Conservation (phyloP, 2,797 vertebrate genomes). For the Adelosebastes latens region DNA sequence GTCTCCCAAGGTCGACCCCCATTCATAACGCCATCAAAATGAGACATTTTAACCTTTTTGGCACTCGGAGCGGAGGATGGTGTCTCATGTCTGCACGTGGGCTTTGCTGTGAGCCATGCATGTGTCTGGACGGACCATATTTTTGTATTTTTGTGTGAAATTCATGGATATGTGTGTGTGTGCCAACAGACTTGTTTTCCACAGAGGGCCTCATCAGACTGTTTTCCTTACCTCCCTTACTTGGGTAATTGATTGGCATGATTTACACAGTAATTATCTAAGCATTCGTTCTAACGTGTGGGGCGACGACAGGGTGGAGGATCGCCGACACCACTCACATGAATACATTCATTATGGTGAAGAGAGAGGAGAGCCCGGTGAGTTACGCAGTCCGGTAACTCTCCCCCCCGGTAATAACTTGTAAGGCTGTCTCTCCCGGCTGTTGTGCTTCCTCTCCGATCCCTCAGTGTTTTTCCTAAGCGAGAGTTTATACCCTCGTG, state of each 20-base stretch:
- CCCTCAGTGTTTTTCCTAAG: slow-evolving; percentile 61
- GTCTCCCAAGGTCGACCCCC: neutral
- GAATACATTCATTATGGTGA: slow-evolving; percentile 14
- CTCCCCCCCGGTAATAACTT: slow-evolving; percentile 28
- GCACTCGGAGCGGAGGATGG: neutral
- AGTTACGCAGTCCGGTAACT: slow-evolving; percentile 27
- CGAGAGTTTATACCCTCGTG: slow-evolving; percentile 44
- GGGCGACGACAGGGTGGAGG: slow-evolving; percentile 5
- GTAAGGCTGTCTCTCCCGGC: slow-evolving; percentile 17
- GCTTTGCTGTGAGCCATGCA: neutral
- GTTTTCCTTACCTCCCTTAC: slow-evolving; percentile 61
- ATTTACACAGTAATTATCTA: slow-evolving; percentile 63
- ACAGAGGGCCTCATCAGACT: slow-evolving; percentile 38
- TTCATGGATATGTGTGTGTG: neutral
- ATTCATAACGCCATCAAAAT: slow-evolving; percentile 20
- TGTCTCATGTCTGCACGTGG: neutral
- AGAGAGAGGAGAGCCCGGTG: neutral
- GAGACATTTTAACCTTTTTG: slow-evolving; percentile 26
- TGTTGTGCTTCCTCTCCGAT: slow-evolving; percentile 21
- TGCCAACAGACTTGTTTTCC: slow-evolving; percentile 40
- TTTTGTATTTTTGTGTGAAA: slow-evolving; percentile 14
- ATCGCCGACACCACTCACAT: neutral
- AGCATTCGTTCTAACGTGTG: slow-evolving; percentile 29
- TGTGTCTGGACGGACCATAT: neutral
- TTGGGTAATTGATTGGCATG: slow-evolving; percentile 62